phyloP scores from a whole-genome alignment of 2,113 vertebrate species.

The Zosterops borbonicus region DNA sequence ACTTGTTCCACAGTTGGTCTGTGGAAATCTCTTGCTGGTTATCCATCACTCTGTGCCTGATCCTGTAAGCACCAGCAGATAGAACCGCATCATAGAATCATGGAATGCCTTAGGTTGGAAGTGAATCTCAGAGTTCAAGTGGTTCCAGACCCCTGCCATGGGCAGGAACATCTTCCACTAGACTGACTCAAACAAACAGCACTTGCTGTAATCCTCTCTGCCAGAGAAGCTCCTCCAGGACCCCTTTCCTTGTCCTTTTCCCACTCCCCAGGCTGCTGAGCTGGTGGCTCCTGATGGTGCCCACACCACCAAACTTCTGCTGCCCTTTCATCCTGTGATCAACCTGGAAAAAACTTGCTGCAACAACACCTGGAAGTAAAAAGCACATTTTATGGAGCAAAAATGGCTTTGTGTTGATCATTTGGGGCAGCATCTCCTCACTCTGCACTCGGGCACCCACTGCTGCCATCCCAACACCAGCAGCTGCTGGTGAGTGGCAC shows the following conservation, averaged over 20 bases:
- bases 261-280: not conserved
- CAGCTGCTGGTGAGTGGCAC: not conserved
- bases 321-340: accelerated
- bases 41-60: accelerated
- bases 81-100: not conserved
- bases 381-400: not conserved
- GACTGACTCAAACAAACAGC: not conserved
- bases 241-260: not conserved
- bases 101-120: not conserved
- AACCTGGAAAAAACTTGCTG: not conserved
- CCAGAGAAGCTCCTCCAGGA: not conserved
- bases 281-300: not conserved
- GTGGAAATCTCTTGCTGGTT: not conserved
- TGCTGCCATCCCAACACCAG: not conserved
- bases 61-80: not conserved
- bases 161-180: not conserved
- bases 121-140: not conserved
- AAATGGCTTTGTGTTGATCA: accelerated
- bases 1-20: not conserved
- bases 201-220: not conserved
- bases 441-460: accelerated
- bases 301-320: not conserved
- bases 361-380: not conserved
- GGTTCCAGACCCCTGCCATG: not conserved
- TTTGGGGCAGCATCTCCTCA: not conserved